phyloP scores from a whole-genome alignment of 2,797 vertebrate genomes.

The Pseudomugil gertrudae region DNA sequence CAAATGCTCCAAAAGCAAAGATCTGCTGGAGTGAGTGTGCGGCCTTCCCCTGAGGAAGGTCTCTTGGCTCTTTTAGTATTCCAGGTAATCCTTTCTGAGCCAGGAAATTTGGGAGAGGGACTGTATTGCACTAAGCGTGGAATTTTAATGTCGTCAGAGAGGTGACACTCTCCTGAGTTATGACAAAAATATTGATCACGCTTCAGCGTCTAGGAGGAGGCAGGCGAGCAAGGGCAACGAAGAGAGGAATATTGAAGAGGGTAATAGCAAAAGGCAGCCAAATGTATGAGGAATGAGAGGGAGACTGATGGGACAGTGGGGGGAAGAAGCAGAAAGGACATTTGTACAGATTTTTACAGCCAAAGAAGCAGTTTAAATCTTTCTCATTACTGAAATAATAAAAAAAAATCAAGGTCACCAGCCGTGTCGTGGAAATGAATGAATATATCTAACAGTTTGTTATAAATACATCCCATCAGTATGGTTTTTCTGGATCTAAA shows the following conservation, averaged over 20 bases:
- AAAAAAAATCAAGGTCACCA: constrained; percentile 21
- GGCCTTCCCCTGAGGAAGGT: constrained; percentile 43
- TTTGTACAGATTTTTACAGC: constrained; percentile 2
- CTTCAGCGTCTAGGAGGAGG: constrained; percentile 47
- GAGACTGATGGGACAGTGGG: constrained; percentile 6
- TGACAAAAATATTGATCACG: constrained; percentile 74
- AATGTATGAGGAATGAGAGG: constrained; percentile 36
- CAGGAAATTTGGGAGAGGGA: constrained; percentile 47
- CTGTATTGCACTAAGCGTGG: constrained; percentile 43
- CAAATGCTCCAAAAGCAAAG: constrained; percentile 19
- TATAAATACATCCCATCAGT: constrained; percentile 42
- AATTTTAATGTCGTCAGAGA: constrained; percentile 68
- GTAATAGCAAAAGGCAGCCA: constrained; percentile 47
- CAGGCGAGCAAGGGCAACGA: constrained; percentile 57
- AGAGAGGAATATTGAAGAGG: constrained; percentile 67
- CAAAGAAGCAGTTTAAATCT: background rate
- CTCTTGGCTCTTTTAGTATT: constrained; percentile 55
- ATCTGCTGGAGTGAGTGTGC: constrained; percentile 22
- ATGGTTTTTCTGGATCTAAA: constrained; percentile 40
- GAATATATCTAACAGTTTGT: constrained; percentile 13
- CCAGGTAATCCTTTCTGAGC: constrained; percentile 48
- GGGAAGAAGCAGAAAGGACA: constrained; percentile 4
- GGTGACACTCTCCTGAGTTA: constrained; percentile 71
- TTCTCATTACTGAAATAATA: background rate
- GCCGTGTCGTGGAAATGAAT: constrained; percentile 37